Percentiles rank a stretch among this genome's conserved stretches.
phyloP scores from a whole-genome alignment of 2,113 vertebrate species.

The Amblyopsis rosae region DNA sequence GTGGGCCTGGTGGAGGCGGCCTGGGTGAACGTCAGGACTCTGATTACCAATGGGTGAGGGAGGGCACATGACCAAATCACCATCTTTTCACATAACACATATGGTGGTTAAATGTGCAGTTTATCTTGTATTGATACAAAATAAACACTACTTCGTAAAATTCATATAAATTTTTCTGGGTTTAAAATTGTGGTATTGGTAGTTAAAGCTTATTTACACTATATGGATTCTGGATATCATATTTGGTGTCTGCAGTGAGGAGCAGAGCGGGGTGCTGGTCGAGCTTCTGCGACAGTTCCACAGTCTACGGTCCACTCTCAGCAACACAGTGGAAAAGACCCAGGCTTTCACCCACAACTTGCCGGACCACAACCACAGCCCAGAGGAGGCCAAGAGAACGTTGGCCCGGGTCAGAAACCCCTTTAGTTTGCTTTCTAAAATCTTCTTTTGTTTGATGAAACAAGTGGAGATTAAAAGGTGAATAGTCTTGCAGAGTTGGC shows the following conservation, averaged over 20 bases:
- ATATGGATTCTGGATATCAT: neutral
- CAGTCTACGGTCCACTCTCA: constrained; percentile 78
- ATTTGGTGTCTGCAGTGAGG: constrained; percentile 77
- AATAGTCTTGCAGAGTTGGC: no score
- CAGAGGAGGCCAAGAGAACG: constrained; percentile 82
- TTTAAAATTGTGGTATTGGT: no score
- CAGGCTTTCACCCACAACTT: constrained; percentile 76
- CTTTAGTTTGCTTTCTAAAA: neutral
- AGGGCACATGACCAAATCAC: neutral
- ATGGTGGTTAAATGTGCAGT: neutral
- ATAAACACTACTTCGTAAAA: no score
- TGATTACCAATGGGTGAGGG: constrained; percentile 86
- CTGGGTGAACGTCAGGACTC: constrained; percentile 83
- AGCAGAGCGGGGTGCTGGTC: constrained; percentile 82
- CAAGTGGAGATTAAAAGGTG: neutral
- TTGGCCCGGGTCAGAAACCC: constrained; percentile 81
- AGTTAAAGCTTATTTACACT: no score
- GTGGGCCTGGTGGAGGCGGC: constrained; percentile 79
- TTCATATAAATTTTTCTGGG: no score
- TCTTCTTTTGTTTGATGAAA: neutral
- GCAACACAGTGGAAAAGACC: constrained; percentile 80
- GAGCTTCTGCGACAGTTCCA: constrained; percentile 87
- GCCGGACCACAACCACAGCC: constrained; percentile 81
- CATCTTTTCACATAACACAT: no score
- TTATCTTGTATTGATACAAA: neutral